phyloP scores from a whole-genome alignment of 2,113 vertebrate species.

The Chrysemys picta region DNA sequence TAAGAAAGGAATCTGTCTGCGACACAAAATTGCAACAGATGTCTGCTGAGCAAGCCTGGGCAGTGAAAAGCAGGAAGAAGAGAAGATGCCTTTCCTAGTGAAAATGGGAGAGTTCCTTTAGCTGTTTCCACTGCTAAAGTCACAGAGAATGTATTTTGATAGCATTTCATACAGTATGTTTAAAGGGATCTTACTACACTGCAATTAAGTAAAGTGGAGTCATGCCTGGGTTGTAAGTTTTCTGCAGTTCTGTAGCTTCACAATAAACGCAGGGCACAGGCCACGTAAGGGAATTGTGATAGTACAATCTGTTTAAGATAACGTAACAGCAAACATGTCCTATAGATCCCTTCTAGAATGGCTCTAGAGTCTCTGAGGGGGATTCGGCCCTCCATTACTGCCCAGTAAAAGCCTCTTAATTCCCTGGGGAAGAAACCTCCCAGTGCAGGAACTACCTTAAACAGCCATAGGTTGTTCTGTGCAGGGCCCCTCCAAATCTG shows the following conservation, averaged over 20 bases:
- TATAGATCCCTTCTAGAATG: not conserved
- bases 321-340: not conserved
- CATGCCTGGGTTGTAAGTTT: not conserved
- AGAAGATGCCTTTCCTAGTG: not conserved
- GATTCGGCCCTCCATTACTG: too few species aligned
- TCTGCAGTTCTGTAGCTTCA: conserved; percentile 1
- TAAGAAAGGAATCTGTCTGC: too few species aligned
- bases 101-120: not conserved
- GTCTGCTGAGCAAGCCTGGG: not conserved
- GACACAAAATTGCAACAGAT: too few species aligned
- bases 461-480: not conserved
- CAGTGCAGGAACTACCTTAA: not conserved
- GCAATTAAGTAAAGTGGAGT: too few species aligned
- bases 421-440: not conserved
- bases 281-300: not conserved
- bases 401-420: not conserved
- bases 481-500: not conserved
- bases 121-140: not conserved
- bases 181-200: too few species aligned
- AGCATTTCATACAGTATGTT: too few species aligned
- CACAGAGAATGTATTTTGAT: not conserved
- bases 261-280: accelerated
- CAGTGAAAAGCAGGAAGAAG: not conserved
- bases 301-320: not conserved
- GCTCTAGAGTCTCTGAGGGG: not conserved